Percentiles rank a stretch among this genome's conserved stretches.
Evolutionary conservation across 92 coral and sea anemone genomes (phyloP).

Genomic region (Plumapathes pennacea): DNA sequence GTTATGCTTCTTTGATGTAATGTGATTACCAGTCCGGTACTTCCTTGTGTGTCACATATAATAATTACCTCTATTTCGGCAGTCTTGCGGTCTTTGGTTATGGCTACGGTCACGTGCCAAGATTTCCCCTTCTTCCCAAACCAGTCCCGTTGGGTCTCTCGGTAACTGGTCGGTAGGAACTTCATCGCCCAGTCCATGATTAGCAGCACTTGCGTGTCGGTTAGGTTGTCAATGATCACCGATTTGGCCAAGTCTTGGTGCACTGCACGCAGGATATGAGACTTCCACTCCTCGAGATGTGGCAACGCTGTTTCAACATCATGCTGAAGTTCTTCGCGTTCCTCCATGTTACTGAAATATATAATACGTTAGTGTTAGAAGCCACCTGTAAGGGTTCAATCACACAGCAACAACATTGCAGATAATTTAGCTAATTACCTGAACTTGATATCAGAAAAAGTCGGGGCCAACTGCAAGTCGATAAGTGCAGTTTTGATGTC

Average conservation of each 20-base stretch:
- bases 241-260: slow-evolving; percentile 44
- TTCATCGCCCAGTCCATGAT: slow-evolving; percentile 45
- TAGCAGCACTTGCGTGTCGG: slow-evolving; percentile 30
- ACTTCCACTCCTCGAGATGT: slow-evolving; percentile 28
- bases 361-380: no score
- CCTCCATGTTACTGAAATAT: no score
- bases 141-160: slow-evolving; percentile 40
- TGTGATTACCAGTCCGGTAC: no score
- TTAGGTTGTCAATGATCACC: slow-evolving; percentile 15
- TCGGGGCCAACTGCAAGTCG: no score
- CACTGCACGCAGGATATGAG: slow-evolving; percentile 37
- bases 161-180: slow-evolving; percentile 19
- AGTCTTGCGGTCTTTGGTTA: not conserved
- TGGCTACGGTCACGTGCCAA: slow-evolving; percentile 51
- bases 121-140: slow-evolving; percentile 49
- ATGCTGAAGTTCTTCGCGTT: slow-evolving; percentile 12
- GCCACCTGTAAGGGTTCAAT: no score
- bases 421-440: no score
- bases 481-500: no score
- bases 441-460: no score
- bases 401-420: no score
- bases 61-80: slow-evolving; percentile 8
- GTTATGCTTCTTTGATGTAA: no score
- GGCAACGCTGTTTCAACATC: slow-evolving; percentile 25
- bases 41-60: no score